Evolutionary conservation across 2,888 invertebrate genomes (phyloP).

Genomic region (Synanthedon tipuliformis): DNA sequence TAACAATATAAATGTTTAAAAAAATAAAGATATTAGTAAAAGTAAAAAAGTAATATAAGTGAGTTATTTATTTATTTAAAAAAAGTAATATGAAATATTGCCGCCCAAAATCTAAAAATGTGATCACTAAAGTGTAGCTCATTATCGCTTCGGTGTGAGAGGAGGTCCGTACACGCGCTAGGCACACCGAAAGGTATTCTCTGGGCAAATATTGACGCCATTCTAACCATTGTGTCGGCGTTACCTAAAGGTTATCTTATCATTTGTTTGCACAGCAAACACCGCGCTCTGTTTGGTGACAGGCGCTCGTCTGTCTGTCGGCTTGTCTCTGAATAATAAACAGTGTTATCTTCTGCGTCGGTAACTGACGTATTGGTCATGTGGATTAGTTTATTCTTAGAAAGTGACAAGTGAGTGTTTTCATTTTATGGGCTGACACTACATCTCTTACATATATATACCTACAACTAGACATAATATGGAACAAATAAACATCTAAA

Average conservation of each 20-base stretch:
- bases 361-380: slow-evolving; percentile 52
- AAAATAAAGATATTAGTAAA: too few relatives aligned
- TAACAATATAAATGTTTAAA: too few relatives aligned
- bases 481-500: too few relatives aligned
- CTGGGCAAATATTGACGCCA: slow-evolving; percentile 55
- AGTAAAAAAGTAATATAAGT: too few relatives aligned
- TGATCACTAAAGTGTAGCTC: background rate
- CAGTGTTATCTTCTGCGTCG: slow-evolving; percentile 28
- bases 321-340: slow-evolving; percentile 39
- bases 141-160: slow-evolving; percentile 30
- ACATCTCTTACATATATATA: too few relatives aligned
- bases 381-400: slow-evolving; percentile 31
- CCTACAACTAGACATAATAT: too few relatives aligned
- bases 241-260: slow-evolving; percentile 64
- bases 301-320: slow-evolving; percentile 62
- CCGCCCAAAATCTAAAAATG: background rate
- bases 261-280: slow-evolving; percentile 59
- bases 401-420: slow-evolving; percentile 28
- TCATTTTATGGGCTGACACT: too few relatives aligned
- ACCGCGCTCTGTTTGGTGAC: slow-evolving; percentile 47
- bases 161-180: slow-evolving; percentile 42
- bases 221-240: slow-evolving; percentile 61
- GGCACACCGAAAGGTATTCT: slow-evolving; percentile 55
- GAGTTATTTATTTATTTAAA: too few relatives aligned
- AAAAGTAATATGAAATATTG: background rate